These are phyloP conservation scores for Hepsetus odoe DNA, from an alignment of 2,113 vertebrate genomes.

Conservation along the genomic window DNA sequence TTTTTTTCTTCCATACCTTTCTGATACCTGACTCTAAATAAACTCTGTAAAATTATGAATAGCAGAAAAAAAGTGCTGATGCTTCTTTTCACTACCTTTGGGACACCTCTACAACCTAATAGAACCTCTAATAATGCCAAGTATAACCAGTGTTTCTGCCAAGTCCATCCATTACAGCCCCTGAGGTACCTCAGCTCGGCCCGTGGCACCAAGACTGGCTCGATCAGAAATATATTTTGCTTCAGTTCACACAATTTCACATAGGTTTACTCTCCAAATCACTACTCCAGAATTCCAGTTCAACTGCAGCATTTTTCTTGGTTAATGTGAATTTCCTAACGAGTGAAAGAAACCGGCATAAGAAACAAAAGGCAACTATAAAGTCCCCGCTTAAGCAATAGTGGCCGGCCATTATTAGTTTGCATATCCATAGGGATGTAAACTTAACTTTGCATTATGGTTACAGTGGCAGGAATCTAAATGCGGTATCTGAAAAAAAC, in stretches of 20 bases:
- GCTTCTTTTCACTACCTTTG: not conserved
- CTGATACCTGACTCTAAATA: not conserved
- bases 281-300: constrained; percentile 35
- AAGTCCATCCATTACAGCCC: constrained; percentile 47
- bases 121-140: constrained; percentile 24
- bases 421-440: no score
- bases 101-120: not conserved
- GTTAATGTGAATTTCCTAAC: constrained; percentile 32
- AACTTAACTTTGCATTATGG: no score
- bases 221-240: constrained; percentile 36
- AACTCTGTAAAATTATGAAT: not conserved
- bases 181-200: constrained; percentile 41
- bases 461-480: no score
- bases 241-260: constrained; percentile 49
- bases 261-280: constrained; percentile 42
- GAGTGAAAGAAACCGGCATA: not conserved
- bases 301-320: constrained; percentile 18
- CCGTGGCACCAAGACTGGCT: constrained; percentile 24
- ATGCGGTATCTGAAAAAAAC: no score
- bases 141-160: constrained; percentile 28
- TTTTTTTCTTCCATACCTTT: not conserved
- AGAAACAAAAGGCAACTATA: no score
- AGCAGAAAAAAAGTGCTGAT: not conserved
- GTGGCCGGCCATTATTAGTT: no score
- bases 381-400: no score